phyloP scores from a whole-genome alignment of 2,888 invertebrate genomes.

The Andricus quercusramuli region DNA sequence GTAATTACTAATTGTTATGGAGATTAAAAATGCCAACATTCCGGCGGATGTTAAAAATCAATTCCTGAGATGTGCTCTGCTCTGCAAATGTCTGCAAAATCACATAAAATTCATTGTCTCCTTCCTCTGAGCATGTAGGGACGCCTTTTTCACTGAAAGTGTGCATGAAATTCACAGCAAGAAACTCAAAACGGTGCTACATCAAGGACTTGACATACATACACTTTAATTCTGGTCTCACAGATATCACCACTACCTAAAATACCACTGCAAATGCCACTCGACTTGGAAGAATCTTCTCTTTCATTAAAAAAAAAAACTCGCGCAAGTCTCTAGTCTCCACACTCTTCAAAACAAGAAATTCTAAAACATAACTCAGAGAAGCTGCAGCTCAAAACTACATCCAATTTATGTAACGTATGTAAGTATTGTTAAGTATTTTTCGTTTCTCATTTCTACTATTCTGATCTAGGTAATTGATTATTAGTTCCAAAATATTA shows the following conservation, averaged over 20 bases:
- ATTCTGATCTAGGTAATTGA: not conserved
- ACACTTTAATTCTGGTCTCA: conserved; percentile 26
- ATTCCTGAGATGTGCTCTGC: conserved; percentile 10
- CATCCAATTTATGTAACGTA: conserved; percentile 3
- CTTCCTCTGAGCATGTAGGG: conserved; percentile 5
- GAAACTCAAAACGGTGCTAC: conserved; percentile 39
- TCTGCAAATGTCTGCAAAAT: conserved; percentile 14
- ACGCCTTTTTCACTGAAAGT: conserved; percentile 23
- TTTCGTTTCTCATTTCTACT: not conserved
- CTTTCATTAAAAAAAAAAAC: conserved; percentile 23
- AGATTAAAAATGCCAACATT: conserved; percentile 20
- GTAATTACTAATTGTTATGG: conserved; percentile 1
- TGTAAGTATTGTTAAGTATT: not conserved
- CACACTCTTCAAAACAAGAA: conserved; percentile 18
- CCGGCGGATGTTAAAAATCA: conserved; percentile 12
- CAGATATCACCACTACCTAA: conserved; percentile 35
- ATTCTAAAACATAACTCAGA: conserved; percentile 15
- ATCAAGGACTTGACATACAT: conserved; percentile 38
- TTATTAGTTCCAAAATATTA: not conserved
- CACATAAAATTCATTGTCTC: conserved; percentile 2
- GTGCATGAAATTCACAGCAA: conserved; percentile 36
- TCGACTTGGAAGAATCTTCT: conserved; percentile 23
- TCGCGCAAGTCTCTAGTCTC: conserved; percentile 16
- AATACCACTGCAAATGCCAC: conserved; percentile 16
- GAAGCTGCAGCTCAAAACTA: conserved; percentile 11